Evolutionary conservation across 2,888 invertebrate genomes (phyloP).

Genomic region (Ichneumoninae sp.): DNA sequence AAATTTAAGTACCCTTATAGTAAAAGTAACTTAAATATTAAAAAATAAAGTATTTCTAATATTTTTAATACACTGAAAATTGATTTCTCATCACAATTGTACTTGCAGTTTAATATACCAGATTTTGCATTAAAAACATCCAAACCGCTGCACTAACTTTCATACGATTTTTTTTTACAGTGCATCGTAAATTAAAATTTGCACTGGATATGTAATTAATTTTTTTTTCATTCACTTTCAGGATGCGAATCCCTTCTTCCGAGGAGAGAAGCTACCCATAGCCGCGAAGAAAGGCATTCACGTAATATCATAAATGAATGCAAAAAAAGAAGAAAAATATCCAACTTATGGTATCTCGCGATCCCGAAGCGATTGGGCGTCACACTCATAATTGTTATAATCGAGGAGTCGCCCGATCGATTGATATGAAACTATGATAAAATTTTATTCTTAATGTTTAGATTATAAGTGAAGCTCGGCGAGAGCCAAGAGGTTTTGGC

Average conservation of each 20-base stretch:
- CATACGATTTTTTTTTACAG: neutral
- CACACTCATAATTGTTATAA: constrained; percentile 4
- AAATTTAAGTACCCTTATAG: no score
- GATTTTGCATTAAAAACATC: no score
- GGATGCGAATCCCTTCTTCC: constrained; percentile 92
- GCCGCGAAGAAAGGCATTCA: constrained; percentile 97
- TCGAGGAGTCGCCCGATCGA: constrained; percentile 26
- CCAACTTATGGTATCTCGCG: neutral
- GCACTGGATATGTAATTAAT: constrained; percentile 2
- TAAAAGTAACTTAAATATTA: no score
- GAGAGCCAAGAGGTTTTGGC: neutral
- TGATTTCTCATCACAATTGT: no score
- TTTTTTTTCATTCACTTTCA: constrained; percentile 83
- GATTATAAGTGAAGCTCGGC: constrained; percentile 7
- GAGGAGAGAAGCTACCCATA: constrained; percentile 94
- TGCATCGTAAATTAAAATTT: constrained; percentile 28
- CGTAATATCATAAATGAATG: constrained; percentile 84
- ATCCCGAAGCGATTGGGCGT: constrained; percentile 1
- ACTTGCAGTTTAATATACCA: no score
- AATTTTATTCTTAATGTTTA: constrained; percentile 53
- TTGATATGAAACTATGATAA: constrained; percentile 34
- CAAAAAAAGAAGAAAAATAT: constrained; percentile 2
- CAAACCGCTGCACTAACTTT: neutral
- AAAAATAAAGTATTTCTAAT: no score
- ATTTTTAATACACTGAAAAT: no score